Evolutionary conservation across 2,888 invertebrate genomes (phyloP).

Genomic region (Sarcophaga carnaria): DNA sequence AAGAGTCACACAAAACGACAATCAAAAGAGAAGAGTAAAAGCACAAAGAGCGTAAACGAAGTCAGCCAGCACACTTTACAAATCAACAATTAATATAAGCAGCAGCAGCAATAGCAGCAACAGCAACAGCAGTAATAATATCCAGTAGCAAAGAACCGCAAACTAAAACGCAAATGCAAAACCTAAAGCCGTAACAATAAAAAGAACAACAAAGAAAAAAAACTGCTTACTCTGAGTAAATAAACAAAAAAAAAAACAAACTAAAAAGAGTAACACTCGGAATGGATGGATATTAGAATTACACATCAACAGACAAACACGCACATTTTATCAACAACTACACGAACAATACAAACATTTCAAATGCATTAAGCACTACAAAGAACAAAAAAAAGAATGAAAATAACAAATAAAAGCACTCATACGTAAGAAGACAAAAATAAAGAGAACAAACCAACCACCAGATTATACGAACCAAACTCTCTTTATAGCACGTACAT

Average conservation of each 20-base stretch:
- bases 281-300: slow-evolving; percentile 34
- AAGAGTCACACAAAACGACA: slow-evolving; percentile 30
- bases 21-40: slow-evolving; percentile 9
- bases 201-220: slow-evolving; percentile 30
- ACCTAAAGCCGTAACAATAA: slow-evolving; percentile 2
- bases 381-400: not conserved
- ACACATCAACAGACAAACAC: not conserved
- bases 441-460: slow-evolving; percentile 22
- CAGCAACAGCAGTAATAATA: slow-evolving; percentile 22
- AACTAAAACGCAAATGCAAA: not conserved
- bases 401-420: not conserved
- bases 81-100: slow-evolving; percentile 20
- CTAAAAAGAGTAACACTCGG: slow-evolving; percentile 40
- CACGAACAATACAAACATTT: not conserved
- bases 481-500: slow-evolving; percentile 3
- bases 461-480: not conserved
- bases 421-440: not conserved
- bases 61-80: slow-evolving; percentile 14
- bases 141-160: not conserved
- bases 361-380: not conserved
- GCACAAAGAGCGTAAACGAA: slow-evolving; percentile 19
- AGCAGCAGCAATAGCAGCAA: slow-evolving; percentile 30
- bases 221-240: slow-evolving; percentile 62
- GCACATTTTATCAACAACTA: not conserved
- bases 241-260: slow-evolving; percentile 33